A percentile compares a stretch with the other conserved stretches of the same genome.
phyloP scores from a whole-genome alignment of 2,888 invertebrate species.

The Drosophila emarginata region DNA sequence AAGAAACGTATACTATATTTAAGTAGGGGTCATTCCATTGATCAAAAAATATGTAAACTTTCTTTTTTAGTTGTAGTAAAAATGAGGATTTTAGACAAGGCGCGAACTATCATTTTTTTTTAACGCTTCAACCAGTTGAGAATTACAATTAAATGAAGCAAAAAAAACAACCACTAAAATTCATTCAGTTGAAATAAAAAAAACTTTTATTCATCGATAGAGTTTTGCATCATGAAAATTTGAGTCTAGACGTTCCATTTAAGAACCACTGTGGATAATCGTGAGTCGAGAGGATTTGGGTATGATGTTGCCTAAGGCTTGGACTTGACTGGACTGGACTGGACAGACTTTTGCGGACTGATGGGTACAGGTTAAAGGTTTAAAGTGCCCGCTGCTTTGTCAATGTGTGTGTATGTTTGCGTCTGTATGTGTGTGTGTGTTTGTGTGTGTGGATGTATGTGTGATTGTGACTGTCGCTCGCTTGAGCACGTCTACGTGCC shows the following conservation, averaged over 20 bases:
- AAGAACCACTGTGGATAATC: not conserved
- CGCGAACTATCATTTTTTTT: too few relatives aligned
- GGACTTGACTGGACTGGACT: conserved; percentile 16
- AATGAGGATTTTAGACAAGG: too few relatives aligned
- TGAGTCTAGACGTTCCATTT: too few relatives aligned
- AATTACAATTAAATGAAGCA: too few relatives aligned
- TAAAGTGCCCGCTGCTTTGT: conserved; percentile 34
- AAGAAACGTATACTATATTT: not conserved
- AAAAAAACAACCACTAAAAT: too few relatives aligned
- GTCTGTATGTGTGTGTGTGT: conserved; percentile 10
- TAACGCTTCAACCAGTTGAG: too few relatives aligned
- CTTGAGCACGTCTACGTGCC: conserved; percentile 55
- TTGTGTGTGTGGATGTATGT: conserved; percentile 13
- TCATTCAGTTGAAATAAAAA: too few relatives aligned
- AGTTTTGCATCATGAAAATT: too few relatives aligned
- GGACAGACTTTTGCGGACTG: conserved; percentile 4
- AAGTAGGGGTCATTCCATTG: too few relatives aligned
- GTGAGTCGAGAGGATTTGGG: not conserved
- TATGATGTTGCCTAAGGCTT: conserved; percentile 5
- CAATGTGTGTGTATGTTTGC: conserved; percentile 17
- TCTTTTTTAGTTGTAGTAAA: too few relatives aligned
- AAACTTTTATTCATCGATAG: too few relatives aligned
- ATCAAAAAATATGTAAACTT: too few relatives aligned
- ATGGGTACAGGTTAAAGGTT: conserved; percentile 38
- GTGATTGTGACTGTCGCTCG: conserved; percentile 19